Conservation (phyloP, 1,140 invertebrate genomes). For the Eumaeus atala region DNA sequence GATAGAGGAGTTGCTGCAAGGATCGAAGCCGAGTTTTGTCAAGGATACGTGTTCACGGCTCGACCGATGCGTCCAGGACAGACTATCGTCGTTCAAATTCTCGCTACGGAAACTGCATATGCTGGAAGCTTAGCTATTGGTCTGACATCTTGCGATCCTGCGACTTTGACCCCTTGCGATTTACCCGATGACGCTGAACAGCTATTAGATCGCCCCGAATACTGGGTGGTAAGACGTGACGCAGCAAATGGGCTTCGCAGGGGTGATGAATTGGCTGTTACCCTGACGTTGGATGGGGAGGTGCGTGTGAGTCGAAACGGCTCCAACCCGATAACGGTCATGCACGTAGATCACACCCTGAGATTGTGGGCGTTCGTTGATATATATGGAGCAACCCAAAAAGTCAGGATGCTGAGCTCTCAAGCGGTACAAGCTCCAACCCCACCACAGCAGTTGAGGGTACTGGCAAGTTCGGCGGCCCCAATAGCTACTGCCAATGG, state of each 20-base stretch:
- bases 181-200: constrained; percentile 95
- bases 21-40: constrained; percentile 90
- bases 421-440: constrained; percentile 43
- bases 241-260: constrained; percentile 87
- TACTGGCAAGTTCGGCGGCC: constrained; percentile 57
- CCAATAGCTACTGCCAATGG: constrained; percentile 78
- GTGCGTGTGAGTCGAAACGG: constrained; percentile 91
- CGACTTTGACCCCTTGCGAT: constrained; percentile 80
- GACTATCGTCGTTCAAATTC: constrained; percentile 88
- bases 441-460: constrained; percentile 51
- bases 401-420: constrained; percentile 76
- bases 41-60: constrained; percentile 95
- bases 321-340: constrained; percentile 85
- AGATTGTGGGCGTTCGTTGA: constrained; percentile 96
- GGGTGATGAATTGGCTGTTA: constrained; percentile 94
- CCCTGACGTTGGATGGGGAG: constrained; percentile 87
- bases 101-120: constrained; percentile 89
- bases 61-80: constrained; percentile 89
- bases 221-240: constrained; percentile 97
- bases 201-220: constrained; percentile 94
- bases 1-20: constrained; percentile 88
- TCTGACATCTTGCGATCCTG: constrained; percentile 94
- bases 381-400: constrained; percentile 94
- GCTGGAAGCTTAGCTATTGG: constrained; percentile 93
- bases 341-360: constrained; percentile 94